Percentiles rank a stretch among this genome's conserved stretches.
Evolutionary conservation across 2,888 invertebrate genomes (phyloP).

Genomic region (Meliscaeva auricollis): DNA sequence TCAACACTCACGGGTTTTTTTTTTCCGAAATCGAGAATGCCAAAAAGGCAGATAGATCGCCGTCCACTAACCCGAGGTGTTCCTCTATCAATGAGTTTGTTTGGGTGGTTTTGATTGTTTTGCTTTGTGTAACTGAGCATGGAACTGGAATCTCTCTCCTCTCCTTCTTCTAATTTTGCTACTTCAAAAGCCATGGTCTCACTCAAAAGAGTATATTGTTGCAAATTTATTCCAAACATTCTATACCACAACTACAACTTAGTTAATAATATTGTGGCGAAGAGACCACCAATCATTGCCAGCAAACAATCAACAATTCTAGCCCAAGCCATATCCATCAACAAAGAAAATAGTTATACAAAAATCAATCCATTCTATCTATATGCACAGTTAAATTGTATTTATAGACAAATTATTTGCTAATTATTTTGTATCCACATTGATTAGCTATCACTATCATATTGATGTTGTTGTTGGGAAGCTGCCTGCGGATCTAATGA

Average conservation of each 20-base stretch:
- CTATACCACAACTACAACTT: no score
- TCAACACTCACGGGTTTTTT: no score
- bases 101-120: no score
- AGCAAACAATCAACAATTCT: constrained; percentile 45
- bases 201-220: constrained; percentile 8
- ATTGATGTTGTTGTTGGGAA: neutral
- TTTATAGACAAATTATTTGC: constrained; percentile 29
- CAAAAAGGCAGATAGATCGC: no score
- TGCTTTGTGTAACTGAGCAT: no score
- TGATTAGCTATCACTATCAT: neutral
- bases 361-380: no score
- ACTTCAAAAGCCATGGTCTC: neutral
- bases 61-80: no score
- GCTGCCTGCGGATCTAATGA: constrained; percentile 60
- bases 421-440: constrained; percentile 59
- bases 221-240: constrained; percentile 35
- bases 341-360: neutral
- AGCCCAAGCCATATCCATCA: constrained; percentile 11
- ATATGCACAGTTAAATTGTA: constrained; percentile 34
- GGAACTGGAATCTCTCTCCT: no score
- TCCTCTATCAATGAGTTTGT: no score
- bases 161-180: no score
- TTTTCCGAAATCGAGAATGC: no score
- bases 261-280: constrained; percentile 51
- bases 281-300: constrained; percentile 9